A percentile compares a stretch with the other conserved stretches of the same genome.
Evolutionary conservation across 64 coral and sea anemone genomes (phyloP).

Genomic region (Pocillopora damicornis): DNA sequence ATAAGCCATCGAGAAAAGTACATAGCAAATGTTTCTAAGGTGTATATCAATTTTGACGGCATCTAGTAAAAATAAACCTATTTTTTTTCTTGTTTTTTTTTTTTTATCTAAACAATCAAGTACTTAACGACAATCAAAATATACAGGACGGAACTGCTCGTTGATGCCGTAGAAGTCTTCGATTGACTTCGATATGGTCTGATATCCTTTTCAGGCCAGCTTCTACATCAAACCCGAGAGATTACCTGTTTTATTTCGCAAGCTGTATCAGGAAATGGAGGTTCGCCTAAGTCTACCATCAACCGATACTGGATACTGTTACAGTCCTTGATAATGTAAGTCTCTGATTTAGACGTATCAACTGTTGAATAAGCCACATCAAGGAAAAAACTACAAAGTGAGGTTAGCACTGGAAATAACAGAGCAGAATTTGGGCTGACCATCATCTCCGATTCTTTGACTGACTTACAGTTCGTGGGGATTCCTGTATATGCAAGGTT

Average conservation of each 20-base stretch:
- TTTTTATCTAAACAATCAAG: not conserved
- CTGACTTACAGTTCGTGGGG: not conserved
- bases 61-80: no score
- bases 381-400: not conserved
- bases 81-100: not conserved
- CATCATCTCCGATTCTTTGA: not conserved
- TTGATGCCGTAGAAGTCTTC: no score
- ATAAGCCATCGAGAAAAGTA: not conserved
- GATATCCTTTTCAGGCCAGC: no score
- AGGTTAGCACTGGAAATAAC: not conserved
- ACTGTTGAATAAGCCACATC: not conserved
- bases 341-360: not conserved
- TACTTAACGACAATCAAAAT: not conserved
- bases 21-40: no score
- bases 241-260: slow-evolving; percentile 29
- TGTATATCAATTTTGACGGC: not conserved
- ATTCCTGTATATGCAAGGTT: not conserved
- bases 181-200: no score
- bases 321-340: slow-evolving; percentile 14
- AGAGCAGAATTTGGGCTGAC: not conserved
- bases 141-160: no score
- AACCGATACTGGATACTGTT: slow-evolving; percentile 25
- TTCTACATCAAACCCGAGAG: no score
- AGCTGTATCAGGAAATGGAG: slow-evolving; percentile 15
- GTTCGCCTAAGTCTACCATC: slow-evolving; percentile 8